Conservation (phyloP, 2,888 invertebrate species). For the Diarsia brunnea region DNA sequence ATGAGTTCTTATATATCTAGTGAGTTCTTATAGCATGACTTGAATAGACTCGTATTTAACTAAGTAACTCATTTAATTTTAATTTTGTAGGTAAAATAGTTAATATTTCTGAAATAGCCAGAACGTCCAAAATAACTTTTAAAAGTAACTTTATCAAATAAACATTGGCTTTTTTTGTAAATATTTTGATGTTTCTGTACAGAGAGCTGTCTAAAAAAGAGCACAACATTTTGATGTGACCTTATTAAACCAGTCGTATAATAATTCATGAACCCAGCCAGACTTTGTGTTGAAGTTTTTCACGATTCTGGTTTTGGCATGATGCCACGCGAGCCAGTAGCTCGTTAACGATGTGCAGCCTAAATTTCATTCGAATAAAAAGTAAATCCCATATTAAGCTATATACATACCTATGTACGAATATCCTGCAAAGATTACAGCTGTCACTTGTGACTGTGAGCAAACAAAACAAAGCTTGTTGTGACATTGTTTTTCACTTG, state of each 20-base stretch:
- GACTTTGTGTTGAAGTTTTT: slow-evolving; percentile 17
- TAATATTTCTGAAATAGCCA: too few species aligned
- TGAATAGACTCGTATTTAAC: background rate
- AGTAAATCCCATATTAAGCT: slow-evolving; percentile 5
- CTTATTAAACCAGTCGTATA: slow-evolving; percentile 12
- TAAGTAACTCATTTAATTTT: background rate
- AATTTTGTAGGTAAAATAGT: too few species aligned
- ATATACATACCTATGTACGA: slow-evolving; percentile 5
- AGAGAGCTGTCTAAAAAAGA: background rate
- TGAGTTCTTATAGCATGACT: background rate
- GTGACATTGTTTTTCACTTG: background rate
- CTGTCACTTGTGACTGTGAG: background rate
- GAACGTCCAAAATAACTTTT: background rate
- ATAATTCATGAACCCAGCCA: slow-evolving; percentile 12
- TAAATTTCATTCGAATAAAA: slow-evolving; percentile 34
- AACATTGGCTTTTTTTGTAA: background rate
- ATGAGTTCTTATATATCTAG: background rate
- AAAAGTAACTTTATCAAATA: background rate
- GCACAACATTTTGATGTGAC: background rate
- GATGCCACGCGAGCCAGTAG: slow-evolving; percentile 36
- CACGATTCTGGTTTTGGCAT: slow-evolving; percentile 42
- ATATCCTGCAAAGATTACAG: slow-evolving; percentile 9
- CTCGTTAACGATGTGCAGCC: slow-evolving; percentile 28
- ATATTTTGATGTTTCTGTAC: background rate
- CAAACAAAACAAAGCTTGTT: slow-evolving; percentile 12